Evolutionary conservation across 1,140 invertebrate species (phyloP), one percentile per base, ranked within the genome.

Genomic region (Calycopis cecrops): DNA sequence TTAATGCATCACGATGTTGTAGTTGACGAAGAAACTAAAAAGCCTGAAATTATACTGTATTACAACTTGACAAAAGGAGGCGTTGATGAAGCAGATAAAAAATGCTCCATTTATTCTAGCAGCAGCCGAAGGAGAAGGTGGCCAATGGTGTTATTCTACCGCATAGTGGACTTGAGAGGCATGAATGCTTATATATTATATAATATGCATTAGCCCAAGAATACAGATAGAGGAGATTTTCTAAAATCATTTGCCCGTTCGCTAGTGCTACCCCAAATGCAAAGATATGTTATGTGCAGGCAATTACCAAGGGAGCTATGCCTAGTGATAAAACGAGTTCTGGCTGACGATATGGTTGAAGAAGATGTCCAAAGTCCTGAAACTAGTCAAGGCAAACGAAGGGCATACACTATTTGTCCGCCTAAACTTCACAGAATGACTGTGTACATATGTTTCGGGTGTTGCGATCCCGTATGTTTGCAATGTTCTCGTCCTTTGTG

Each of bases 1-100:
- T 66, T 65, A 11, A 69, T 73, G 67, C 75, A 74, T 59, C 69
- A 73, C 35, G 38, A 51, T 53, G 38, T 59, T 21, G 35, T n/a
- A 35, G 53, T 67, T 56, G 71, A 73, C 59, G 55, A 49, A 34
- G 49, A 65, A 47, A 71, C 63, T 21, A 65, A 85, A 86, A 59
- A 37, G 9, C 79, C 84, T 42, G 69, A 83, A 42, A 85, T 88
- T 35, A 77, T 85, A 21, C 52, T 63, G 3, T 69, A 71, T 50
- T 87, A 88, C 44, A 84, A 89, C 62, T 11, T 11, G 4, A 83
- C 81, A 9, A 89, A 89, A 73, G 77, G 75, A 7, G 79, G 73
- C 4, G 81, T 88, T 0, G 85, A 87, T 61, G 68, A 62, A 44
- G 58, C 82, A 3, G 82, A 85, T 60, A 71, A 86, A 67, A 76